These are phyloP conservation scores for Cichladusa arquata DNA, from an alignment of 2,113 vertebrate genomes.

Conservation along the genomic window DNA sequence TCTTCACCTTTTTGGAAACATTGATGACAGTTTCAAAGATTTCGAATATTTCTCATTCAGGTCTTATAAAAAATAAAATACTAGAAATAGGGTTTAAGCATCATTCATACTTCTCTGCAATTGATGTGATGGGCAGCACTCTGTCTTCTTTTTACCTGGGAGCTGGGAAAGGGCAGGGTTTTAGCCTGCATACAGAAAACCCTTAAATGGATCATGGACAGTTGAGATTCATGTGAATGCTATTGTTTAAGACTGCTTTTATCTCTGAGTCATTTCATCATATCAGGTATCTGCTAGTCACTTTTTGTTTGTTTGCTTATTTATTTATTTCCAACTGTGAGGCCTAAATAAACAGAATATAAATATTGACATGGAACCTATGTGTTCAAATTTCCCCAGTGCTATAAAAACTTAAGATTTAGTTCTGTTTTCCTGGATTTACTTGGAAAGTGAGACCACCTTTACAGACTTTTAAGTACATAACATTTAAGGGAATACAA, in stretches of 20 bases:
- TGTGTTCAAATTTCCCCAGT: neutral
- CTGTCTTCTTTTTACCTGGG: neutral
- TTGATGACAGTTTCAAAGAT: neutral
- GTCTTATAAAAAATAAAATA: neutral
- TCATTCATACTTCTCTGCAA: neutral
- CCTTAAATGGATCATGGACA: neutral
- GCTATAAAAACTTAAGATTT: neutral
- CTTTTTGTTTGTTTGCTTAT: neutral
- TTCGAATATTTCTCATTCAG: neutral
- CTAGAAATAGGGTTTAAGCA: neutral
- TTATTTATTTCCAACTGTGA: neutral
- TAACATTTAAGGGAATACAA: neutral
- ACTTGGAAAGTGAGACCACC: neutral
- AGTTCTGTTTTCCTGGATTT: neutral
- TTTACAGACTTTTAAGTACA: neutral
- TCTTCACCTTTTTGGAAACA: neutral
- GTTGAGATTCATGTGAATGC: neutral
- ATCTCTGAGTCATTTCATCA: neutral
- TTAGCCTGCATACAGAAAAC: neutral
- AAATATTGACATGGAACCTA: neutral
- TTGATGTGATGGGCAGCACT: neutral
- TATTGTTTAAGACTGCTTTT: neutral
- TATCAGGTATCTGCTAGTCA: neutral
- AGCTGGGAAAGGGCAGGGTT: neutral
- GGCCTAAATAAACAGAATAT: neutral